Conservation (phyloP, 2,113 vertebrate genomes). For the Hippocampus abdominalis region DNA sequence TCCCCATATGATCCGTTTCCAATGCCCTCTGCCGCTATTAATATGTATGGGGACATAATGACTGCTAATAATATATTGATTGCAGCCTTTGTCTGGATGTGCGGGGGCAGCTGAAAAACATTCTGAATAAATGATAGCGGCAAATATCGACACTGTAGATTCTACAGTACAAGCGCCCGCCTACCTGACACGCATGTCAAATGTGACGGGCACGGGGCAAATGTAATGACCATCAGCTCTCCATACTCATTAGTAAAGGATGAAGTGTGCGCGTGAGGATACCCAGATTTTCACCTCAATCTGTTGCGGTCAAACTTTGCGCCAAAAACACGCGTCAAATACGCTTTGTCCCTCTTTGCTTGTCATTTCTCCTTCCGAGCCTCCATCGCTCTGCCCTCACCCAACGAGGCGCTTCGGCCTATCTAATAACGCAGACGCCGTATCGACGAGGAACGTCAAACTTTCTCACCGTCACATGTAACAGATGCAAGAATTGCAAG, state of each 20-base stretch:
- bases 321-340: slow-evolving; percentile 27
- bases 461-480: slow-evolving; percentile 20
- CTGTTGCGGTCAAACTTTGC: slow-evolving; percentile 47
- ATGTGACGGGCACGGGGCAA: slow-evolving; percentile 39
- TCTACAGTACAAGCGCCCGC: slow-evolving; percentile 27
- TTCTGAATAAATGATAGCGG: slow-evolving; percentile 53
- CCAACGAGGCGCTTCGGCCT: slow-evolving; percentile 40
- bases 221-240: slow-evolving; percentile 44
- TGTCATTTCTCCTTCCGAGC: slow-evolving; percentile 33
- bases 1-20: background rate
- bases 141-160: no score
- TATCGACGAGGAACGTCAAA: slow-evolving; percentile 56
- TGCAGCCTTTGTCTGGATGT: slow-evolving; percentile 50
- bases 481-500: background rate
- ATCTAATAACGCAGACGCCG: slow-evolving; percentile 66
- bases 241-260: slow-evolving; percentile 17
- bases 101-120: slow-evolving; percentile 52
- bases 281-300: slow-evolving; percentile 33
- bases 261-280: slow-evolving; percentile 16
- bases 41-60: slow-evolving; percentile 61
- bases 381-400: slow-evolving; percentile 38
- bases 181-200: slow-evolving; percentile 43
- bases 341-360: slow-evolving; percentile 35
- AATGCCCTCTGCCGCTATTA: slow-evolving; percentile 32
- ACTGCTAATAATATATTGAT: slow-evolving; percentile 69